A percentile compares a stretch with the other conserved stretches of the same genome.
These are phyloP conservation scores for Solea senegalensis DNA, from an alignment of 2,113 vertebrate genomes.

Conservation along the genomic window DNA sequence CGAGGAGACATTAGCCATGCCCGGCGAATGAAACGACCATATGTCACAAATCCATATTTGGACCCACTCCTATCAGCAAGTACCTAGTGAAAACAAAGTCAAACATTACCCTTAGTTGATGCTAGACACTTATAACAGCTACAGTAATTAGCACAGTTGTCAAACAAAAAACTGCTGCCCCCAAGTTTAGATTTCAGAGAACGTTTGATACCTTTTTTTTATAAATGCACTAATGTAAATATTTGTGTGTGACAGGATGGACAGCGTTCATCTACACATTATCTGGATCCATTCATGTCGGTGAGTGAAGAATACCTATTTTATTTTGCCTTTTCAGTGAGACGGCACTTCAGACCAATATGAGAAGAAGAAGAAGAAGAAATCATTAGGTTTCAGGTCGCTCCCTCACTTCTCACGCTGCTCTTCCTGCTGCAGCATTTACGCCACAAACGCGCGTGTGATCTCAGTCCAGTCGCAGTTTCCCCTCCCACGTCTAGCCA, in stretches of 20 bases:
- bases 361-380: not conserved
- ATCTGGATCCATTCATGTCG: constrained; percentile 72
- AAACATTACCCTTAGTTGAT: too few species aligned
- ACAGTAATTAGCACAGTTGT: too few species aligned
- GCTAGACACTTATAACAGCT: too few species aligned
- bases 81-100: too few species aligned
- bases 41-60: too few species aligned
- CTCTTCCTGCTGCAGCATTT: constrained; percentile 30
- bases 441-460: constrained; percentile 47
- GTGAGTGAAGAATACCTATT: constrained; percentile 66
- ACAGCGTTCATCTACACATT: constrained; percentile 84
- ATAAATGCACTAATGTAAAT: too few species aligned
- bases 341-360: not conserved
- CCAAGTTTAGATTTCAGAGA: too few species aligned
- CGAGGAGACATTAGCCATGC: too few species aligned
- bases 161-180: too few species aligned
- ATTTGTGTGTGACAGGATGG: constrained; percentile 70
- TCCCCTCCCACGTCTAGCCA: constrained; percentile 8
- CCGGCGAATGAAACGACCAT: too few species aligned
- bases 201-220: too few species aligned
- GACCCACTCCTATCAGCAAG: too few species aligned
- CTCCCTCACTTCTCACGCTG: not conserved
- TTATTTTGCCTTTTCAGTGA: not conserved
- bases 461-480: constrained; percentile 62
- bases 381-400: not conserved